phyloP scores from a whole-genome alignment of 2,113 vertebrate species.

The Balaeniceps rex region DNA sequence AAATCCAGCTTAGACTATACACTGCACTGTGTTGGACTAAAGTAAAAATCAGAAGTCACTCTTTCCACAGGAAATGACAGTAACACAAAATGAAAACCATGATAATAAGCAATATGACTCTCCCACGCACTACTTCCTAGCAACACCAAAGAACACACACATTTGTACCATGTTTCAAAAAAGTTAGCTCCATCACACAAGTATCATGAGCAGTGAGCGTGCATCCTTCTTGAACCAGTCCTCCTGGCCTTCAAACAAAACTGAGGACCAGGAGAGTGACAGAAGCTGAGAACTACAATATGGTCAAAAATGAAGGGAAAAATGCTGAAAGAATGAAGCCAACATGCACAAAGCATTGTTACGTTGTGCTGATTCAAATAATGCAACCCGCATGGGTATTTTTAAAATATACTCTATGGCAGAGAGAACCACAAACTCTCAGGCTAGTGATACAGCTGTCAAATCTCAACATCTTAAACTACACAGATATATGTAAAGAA shows the following conservation, averaged over 20 bases:
- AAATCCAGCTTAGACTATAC: not conserved
- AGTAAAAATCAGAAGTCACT: slow-evolving; percentile 18
- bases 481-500: not conserved
- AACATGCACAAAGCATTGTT: rapidly evolving
- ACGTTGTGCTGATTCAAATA: not conserved
- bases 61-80: slow-evolving; percentile 66
- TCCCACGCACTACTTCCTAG: slow-evolving; percentile 28
- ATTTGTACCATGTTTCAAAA: not conserved
- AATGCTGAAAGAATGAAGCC: not conserved
- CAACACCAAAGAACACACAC: not conserved
- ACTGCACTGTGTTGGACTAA: not conserved
- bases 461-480: not conserved
- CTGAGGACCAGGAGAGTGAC: not conserved
- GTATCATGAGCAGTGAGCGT: not conserved
- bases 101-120: not conserved
- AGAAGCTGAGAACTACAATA: not conserved
- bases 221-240: not conserved
- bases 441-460: not conserved
- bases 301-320: not conserved
- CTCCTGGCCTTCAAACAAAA: not conserved
- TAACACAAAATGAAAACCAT: slow-evolving; percentile 7
- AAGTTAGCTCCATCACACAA: not conserved
- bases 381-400: rapidly evolving
- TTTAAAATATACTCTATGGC: not conserved
- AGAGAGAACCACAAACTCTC: not conserved